Base-by-base conservation (phyloP, 64 coral and sea anemone genomes). In the Porites australiensis region DNA sequence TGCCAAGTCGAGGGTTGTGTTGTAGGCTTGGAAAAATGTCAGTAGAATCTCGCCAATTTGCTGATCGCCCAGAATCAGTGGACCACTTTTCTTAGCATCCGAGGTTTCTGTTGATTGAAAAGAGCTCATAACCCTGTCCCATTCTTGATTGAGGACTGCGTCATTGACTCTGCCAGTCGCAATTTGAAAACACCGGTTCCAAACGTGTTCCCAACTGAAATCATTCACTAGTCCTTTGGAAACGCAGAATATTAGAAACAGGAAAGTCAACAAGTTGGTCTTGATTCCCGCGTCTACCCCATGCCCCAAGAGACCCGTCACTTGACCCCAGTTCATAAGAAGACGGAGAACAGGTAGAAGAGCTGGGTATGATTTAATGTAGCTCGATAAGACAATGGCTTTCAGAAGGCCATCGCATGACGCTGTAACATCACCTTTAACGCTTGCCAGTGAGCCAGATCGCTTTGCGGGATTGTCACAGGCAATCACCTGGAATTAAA, bases 361-460 rank as follows among this genome's bases (percentile, higher is more conserved):
- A 50, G 59, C 76, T 91, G 94, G 94, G 62, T 96, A 93, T 0
- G 78, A 82, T 60, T 93, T 95, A 83, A 96, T 91, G 60, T 96
- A 98, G 53, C 50, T 90, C 2, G 70, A 68, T 70, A 98, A 72
- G 43, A 98, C 89, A 52, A 96, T 91, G 13, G 97, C 88, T 85
- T 98, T 98, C 18, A 93, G 87, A 5, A 98, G 79, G 12, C 97
- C 97, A 59, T 98, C 94, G 77, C 87, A 90, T 2, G 94, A 96
- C 8, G 97, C 97, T 13, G 94, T 93, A 2, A 98, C 49, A 58
- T 98, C 97, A 10, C 77, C 79, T 52, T 82, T 51, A 51, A 84
- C 92, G 10, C 88, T 76, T 27, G 82, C 82, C 50, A 91, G 74
- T 14, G 58, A 20, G 67, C 82, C 77, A 0, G n/a, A 22, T 58